Evolutionary conservation across 2,888 invertebrate species (phyloP), one percentile per base, ranked within the genome.

Genomic region (Atherix ibis): DNA sequence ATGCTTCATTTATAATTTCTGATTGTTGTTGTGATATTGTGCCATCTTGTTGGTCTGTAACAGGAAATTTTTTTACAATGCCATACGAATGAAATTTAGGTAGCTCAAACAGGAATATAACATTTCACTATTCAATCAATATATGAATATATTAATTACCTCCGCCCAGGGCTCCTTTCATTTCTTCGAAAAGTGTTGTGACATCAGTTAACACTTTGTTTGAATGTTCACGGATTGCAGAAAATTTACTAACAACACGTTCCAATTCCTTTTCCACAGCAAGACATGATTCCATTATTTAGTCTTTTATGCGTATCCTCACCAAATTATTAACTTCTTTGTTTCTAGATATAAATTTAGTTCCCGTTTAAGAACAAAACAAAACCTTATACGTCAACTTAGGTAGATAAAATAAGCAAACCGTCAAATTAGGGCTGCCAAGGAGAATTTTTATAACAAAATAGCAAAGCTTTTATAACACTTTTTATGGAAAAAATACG

Each of bases 1-100:
- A 70, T 10, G 80, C 68, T 42, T 85, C 80, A 46, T 71, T 72
- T 27, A 91, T 65, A 24, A 80, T 68, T 46, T 75, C 67, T 5
- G 73, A 61, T 60, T 89, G 88, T 9, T 70, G 68, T 16, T 74
- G 68, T 17, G 79, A 75, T 25, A 88, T 51, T 32, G 74, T 67
- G 45, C 75, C 70, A 40, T 76, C 71, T 16, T 69, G 61, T 19
- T 79, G 71, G 45, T 73, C 82, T 80, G 52, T 26, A 38, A 37
- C 18, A 18, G 24, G 24, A 25, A 6, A 32, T 6, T 14, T 25
- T 13, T 12, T 14, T 3, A 28, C 28, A 28, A 28, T 26, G 26
- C 5, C 22, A 26, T 5, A 14, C 12, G n/a, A 14, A 14, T 13
- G 13, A 26, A 26, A 26, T 14, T 13, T 13, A 26, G 26, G 10